Evolutionary conservation across 1,140 invertebrate species (phyloP), one percentile per base, ranked within the genome.

Genomic region (Brachionus paranguensis): DNA sequence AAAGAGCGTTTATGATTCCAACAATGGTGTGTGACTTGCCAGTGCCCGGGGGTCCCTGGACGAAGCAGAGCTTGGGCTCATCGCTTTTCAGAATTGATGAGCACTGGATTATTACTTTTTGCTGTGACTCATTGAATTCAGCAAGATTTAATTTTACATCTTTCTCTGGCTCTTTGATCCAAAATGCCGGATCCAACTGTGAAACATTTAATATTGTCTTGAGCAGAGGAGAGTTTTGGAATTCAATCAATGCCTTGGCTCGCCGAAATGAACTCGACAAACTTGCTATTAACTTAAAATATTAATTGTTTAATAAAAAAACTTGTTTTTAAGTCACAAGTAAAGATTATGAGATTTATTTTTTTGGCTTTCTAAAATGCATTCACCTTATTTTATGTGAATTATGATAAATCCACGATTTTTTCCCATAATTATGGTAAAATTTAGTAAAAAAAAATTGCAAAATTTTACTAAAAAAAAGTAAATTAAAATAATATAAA

Each of bases 11-110:
- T 81, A 81, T 81, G 20, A 81, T 81, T 37, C 53, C 53, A 12
- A 64, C 12, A 24, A 81, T 81, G 12, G 78, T 81, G 20, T 81
- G 55, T 41, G 78, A 81, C 45, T 81, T 81, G 7, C 78, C 78
- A 6, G 78, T 81, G 17, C 78, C 78, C 0, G 78, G 78, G 0
- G 78, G 78, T 24, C 78, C 78, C 64, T 81, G 78, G 10, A 81
- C 12, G n/a, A 64, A 55, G 53, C 33, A 81, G 1, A 81, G 43
- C n/a, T 81, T 81, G 8, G 78, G 37, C n/a, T 81, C 78, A 3
- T 60, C 3, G 12, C 29, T 12, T 17, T 20, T 81, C 10, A 81
- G 14, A 4, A 81, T 81, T 37, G 78, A 81, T 11, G 50, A 55
- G 33, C 37, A 43, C 17, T 81, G 8, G 17, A 60, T 17, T 10